Percentiles rank a stretch among this genome's conserved stretches.
These are phyloP conservation scores for Sebastiscus albofasciatus DNA, from an alignment of 2,797 vertebrate species.

Conservation along the genomic window DNA sequence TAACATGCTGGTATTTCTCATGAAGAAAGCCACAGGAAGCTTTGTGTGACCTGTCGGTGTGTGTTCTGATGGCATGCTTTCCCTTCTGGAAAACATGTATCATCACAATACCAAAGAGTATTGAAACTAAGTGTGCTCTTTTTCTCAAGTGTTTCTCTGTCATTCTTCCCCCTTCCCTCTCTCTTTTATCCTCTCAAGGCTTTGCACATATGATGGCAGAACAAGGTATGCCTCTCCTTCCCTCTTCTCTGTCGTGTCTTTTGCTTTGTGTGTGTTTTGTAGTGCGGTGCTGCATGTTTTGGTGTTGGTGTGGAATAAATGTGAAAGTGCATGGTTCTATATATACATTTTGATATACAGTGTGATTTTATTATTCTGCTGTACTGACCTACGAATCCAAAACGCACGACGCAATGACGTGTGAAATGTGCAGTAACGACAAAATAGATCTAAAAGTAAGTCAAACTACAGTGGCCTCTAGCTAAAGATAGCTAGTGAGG, in stretches of 20 bases:
- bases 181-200: conserved; percentile 82
- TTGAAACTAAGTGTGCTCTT: conserved; percentile 58
- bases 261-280: not conserved
- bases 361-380: not conserved
- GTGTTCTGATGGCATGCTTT: conserved; percentile 79
- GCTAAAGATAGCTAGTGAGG: not conserved
- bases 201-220: conserved; percentile 97
- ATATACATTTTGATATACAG: not conserved
- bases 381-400: not conserved
- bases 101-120: conserved; percentile 80
- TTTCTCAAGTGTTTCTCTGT: conserved; percentile 61
- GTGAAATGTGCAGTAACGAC: not conserved
- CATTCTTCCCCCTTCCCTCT: conserved; percentile 1
- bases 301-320: conserved; percentile 12
- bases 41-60: conserved; percentile 50
- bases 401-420: not conserved
- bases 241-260: not conserved
- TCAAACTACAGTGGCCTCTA: not conserved
- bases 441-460: not conserved
- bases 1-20: conserved; percentile 1
- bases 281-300: conserved; percentile 13
- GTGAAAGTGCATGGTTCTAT: not conserved
- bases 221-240: conserved; percentile 88
- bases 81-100: conserved; percentile 69
- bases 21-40: conserved; percentile 61